Evolutionary conservation across 2,888 invertebrate genomes (phyloP), one percentile per base, ranked within the genome.

Genomic region (Laothoe populi): DNA sequence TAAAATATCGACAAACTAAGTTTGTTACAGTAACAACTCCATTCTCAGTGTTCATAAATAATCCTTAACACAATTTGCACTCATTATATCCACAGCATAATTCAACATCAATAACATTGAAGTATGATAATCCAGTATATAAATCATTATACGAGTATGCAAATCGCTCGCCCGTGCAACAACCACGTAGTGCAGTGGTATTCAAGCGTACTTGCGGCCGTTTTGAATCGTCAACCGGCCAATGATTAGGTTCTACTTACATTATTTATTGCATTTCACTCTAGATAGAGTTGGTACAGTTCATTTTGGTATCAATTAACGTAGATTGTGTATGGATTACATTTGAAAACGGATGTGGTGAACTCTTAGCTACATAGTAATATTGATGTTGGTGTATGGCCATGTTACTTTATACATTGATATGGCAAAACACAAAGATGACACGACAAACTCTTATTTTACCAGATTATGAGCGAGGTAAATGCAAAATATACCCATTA

Each of bases 221-320:
- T 75, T 76, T 77, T 77, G 75, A 78, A 77, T 76, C 66, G 73
- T 79, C 74, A 77, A 78, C 78, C 80, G 75, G 78, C 73, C 74
- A 79, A 69, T 81, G 77, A 78, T 74, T 80, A 75, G 74, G 73
- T 49, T 49, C 24, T 23, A 26, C 31, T 31, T 16, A 16, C 31
- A 70, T 75, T 77, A 78, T 74, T 66, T 69, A 80, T 80, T 78
- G 74, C 73, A 76, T 77, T 79, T 74, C 38, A 31, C 3, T 59
- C n/a, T 13, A 26, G 49, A 49, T 26, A 57, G 35, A 35, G 16
- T 5, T 16, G n/a, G 26, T 31, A 49, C 49, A 49, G 13, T 38
- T 38, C 13, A 38, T 38, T 38, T 8, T 38, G 13, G 13, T 13
- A 13, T 38, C 38, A 38, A 38, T 38, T 38, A 38, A 7, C 11